These are phyloP conservation scores for Eriosoma lanigerum DNA, from an alignment of 1,140 invertebrate genomes.

Conservation along the genomic window DNA sequence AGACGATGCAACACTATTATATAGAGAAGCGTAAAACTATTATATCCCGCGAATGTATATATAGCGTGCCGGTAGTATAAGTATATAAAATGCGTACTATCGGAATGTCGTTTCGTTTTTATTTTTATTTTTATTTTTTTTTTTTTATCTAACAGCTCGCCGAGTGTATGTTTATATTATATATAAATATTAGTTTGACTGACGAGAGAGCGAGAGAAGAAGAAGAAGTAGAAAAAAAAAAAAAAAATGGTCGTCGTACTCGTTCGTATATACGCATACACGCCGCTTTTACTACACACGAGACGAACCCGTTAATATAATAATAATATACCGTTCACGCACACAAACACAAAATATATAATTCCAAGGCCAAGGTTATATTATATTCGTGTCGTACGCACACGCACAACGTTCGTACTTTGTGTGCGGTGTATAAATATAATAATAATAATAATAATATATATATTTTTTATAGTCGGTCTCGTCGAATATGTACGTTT, in stretches of 20 bases:
- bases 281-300: not conserved
- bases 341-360: not conserved
- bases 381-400: not conserved
- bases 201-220: too few relatives aligned
- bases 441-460: too few relatives aligned
- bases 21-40: not conserved
- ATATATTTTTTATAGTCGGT: too few relatives aligned
- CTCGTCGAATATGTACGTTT: not conserved
- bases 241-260: not conserved
- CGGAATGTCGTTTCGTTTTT: constrained; percentile 1
- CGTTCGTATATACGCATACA: not conserved
- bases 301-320: constrained; percentile 19
- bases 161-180: not conserved
- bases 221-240: not conserved
- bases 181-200: not conserved
- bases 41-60: not conserved
- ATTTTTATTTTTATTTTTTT: not conserved
- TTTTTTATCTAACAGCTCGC: not conserved
- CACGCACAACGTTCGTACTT: not conserved
- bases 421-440: not conserved
- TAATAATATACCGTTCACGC: not conserved
- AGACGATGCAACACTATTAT: not conserved
- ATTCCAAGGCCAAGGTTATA: constrained; percentile 37
- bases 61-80: not conserved
- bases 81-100: not conserved